Base-by-base conservation (phyloP, 2,888 invertebrate genomes). In the Troides aeacus region DNA sequence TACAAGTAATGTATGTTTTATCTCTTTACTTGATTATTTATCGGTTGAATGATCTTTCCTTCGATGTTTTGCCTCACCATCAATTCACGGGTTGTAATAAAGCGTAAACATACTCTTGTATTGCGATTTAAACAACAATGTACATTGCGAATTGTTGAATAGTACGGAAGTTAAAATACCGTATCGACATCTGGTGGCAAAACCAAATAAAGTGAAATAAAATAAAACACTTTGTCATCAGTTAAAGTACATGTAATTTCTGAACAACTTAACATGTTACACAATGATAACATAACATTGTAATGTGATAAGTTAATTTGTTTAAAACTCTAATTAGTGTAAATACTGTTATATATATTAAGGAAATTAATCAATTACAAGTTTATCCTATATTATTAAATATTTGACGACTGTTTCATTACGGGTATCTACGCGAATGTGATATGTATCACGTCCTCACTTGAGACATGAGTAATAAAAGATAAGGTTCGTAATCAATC, bases 391-490 rank as follows among this genome's bases (percentile, higher is more conserved):
- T 66, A 56, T 69, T 66, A 57, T 72, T 74, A 70, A 53, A 70
- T 66, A 66, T 59, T 66, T 63, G 63, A 64, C 56, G 66, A 24
- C 60, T 46, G 63, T 23, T 21, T 42, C 60, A 18, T 24, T 46
- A 46, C n/a, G 60, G 56, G 42, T 56, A 57, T 46, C 42, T 66
- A 30, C 21, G 66, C 66, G 70, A 66, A 66, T 87, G 88, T 88
- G 88, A 81, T 79, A 75, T 76, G 71, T 74, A 85, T 87, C 88
- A 88, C 88, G 88, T 88, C 84, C 78, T 78, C 80, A 79, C 79
- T 62, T 73, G 69, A 75, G 73, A 71, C 71, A 70, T 71, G 71
- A 76, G 72, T 73, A 73, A 75, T 72, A 72, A 76, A 74, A 74
- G 75, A 78, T 79, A 78, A 76, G 70, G 30, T 60, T 68, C 68